phyloP scores from a whole-genome alignment of 2,888 invertebrate genomes.

The Boloria euphrosyne region DNA sequence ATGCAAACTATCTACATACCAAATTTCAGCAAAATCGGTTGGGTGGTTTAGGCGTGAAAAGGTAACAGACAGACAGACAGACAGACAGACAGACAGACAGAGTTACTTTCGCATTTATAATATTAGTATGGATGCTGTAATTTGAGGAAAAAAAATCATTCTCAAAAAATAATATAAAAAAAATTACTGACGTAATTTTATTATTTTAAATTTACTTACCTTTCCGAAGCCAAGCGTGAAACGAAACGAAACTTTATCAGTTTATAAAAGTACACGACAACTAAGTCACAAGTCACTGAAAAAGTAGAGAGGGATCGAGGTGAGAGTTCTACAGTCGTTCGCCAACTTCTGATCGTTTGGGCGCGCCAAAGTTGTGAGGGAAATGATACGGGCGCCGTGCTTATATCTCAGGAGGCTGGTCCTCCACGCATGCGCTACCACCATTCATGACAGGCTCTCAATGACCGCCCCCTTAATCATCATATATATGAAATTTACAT shows the following conservation, averaged over 20 bases:
- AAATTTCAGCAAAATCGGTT: too few species aligned
- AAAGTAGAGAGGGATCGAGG: slow-evolving; percentile 16
- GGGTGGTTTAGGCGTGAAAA: too few species aligned
- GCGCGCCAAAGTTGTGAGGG: slow-evolving; percentile 78
- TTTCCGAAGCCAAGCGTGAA: background rate
- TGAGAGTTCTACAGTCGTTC: slow-evolving; percentile 37
- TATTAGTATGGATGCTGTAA: too few species aligned
- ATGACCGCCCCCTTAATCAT: slow-evolving; percentile 74
- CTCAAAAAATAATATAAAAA: background rate
- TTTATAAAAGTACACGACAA: slow-evolving; percentile 23
- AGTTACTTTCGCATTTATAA: too few species aligned
- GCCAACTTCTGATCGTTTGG: slow-evolving; percentile 57
- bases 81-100: too few species aligned
- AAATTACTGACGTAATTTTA: background rate
- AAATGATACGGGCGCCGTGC: slow-evolving; percentile 62
- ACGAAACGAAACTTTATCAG: slow-evolving; percentile 7
- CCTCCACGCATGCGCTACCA: slow-evolving; percentile 51
- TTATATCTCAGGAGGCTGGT: slow-evolving; percentile 68
- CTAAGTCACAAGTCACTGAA: slow-evolving; percentile 27
- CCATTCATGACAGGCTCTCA: slow-evolving; percentile 73
- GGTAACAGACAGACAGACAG: too few species aligned
- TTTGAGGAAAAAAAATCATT: background rate
- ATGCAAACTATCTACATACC: too few species aligned
- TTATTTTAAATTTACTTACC: slow-evolving; percentile 11
- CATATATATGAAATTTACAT: slow-evolving; percentile 41